Evolutionary conservation across 2,113 vertebrate genomes (phyloP).

Genomic region (Dicaeum eximium): DNA sequence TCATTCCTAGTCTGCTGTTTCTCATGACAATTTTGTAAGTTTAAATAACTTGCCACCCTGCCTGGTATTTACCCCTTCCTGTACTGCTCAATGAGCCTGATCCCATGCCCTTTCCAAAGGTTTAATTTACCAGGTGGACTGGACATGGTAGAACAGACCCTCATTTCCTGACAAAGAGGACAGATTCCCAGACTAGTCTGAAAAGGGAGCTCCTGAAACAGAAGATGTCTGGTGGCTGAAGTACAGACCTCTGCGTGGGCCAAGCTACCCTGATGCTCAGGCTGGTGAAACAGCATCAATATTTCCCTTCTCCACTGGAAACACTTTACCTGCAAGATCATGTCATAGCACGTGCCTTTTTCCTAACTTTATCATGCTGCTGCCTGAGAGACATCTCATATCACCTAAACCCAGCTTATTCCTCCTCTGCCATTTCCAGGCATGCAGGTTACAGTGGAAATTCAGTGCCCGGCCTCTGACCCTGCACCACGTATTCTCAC

Average conservation of each 20-base stretch:
- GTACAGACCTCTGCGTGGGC: background rate
- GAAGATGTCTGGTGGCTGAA: background rate
- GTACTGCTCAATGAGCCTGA: background rate
- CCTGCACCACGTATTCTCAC: background rate
- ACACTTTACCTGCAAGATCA: background rate
- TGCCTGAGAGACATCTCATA: background rate
- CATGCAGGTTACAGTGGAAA: background rate
- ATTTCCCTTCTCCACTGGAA: conserved; percentile 38
- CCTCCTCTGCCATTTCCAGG: background rate
- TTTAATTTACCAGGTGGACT: background rate
- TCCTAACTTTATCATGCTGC: fast-evolving
- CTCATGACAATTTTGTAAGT: background rate
- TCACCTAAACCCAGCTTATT: background rate
- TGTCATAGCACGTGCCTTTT: background rate
- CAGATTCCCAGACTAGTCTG: background rate
- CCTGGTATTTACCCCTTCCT: background rate
- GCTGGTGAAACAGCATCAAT: background rate
- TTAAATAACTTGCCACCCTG: background rate
- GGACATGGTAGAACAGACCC: background rate
- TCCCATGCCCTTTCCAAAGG: background rate
- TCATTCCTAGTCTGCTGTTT: background rate
- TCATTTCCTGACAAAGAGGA: background rate
- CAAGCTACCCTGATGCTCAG: background rate
- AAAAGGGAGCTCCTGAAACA: background rate
- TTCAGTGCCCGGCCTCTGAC: fast-evolving